A percentile compares a stretch with the other conserved stretches of the same genome.
Conservation (phyloP, 2,888 invertebrate species). For the Mythimna impura region DNA sequence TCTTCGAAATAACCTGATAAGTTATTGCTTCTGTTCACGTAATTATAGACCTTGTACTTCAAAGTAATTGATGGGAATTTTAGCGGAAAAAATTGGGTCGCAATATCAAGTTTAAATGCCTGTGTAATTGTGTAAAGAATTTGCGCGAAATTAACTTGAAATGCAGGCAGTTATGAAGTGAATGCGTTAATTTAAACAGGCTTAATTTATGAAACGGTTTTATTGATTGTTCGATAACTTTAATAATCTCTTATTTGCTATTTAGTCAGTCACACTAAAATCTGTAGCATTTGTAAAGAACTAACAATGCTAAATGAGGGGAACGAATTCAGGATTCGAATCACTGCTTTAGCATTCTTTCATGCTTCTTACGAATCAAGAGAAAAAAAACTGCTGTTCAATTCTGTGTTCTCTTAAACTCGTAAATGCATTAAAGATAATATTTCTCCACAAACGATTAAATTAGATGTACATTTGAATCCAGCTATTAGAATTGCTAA, state of each 20-base stretch:
- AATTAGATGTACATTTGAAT: conserved; percentile 44
- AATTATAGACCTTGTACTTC: conserved; percentile 55
- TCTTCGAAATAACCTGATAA: conserved; percentile 62
- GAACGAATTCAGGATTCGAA: neutral
- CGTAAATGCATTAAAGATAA: conserved; percentile 12
- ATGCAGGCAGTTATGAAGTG: conserved; percentile 11
- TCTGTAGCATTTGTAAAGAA: neutral
- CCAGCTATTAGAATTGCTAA: conserved; percentile 44
- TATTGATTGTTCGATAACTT: conserved; percentile 18
- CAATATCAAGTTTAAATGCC: conserved; percentile 46
- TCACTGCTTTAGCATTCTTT: neutral
- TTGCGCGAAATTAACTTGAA: conserved; percentile 42
- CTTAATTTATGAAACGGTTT: neutral
- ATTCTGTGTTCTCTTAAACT: neutral
- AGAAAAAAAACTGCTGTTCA: conserved; percentile 5
- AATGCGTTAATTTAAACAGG: conserved; percentile 12
- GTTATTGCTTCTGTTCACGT: conserved; percentile 63
- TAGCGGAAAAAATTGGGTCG: conserved; percentile 48
- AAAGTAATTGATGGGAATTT: conserved; percentile 54
- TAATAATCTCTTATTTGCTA: neutral
- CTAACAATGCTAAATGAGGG: neutral
- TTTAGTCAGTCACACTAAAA: neutral
- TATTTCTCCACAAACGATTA: conserved; percentile 46
- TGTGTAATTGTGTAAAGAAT: conserved; percentile 55
- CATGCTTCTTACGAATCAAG: neutral